Evolutionary conservation across 2,797 vertebrate species (phyloP), one percentile per base, ranked within the genome.

Genomic region (Cichlasoma orientale): DNA sequence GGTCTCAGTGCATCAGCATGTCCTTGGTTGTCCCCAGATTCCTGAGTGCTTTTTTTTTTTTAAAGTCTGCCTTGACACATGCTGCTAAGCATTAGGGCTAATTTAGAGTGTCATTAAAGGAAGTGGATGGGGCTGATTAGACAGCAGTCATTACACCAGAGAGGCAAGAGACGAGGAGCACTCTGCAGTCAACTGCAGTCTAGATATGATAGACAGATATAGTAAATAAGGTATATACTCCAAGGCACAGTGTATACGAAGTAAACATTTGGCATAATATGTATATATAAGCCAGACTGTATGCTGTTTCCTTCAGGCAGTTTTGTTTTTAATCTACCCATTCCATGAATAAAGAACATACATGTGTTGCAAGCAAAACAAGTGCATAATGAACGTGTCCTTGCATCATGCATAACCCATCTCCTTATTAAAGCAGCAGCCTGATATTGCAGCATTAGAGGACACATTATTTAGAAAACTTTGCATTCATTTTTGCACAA

Each of bases 291-390:
- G 77, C 47, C 83, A 82, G 71, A 83, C 77, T 88, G 83, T 89
- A 68, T 78, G 85, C 79, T 83, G 79, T 92, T 80, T 86, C 86
- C 80, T 88, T 78, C 75, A 72, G 82, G 82, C 53, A 77, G 38
- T 75, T 86, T 79, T 82, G 76, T 89, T 86, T 88, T 86, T 23
- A 84, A 86, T 84, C 69, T 74, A 72, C 86, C 71, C n/a, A 80
- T 75, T 86, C 50, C 72, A 82, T 86, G 83, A 82, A 86, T 81
- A 87, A 89, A 74, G 81, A 89, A 85, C 88, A 86, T 90, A 76
- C 74, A 75, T 90, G 85, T 91, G 86, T 92, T 93, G 89, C 93
- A 92, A 93, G 92, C 92, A 91, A 91, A 92, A 88, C 72, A 79
- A 88, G 85, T 90, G 86, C 89, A 92, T 88, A 90, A 85, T 25